Evolutionary conservation across 2,888 invertebrate genomes (phyloP).

Genomic region (Mythimna impura): DNA sequence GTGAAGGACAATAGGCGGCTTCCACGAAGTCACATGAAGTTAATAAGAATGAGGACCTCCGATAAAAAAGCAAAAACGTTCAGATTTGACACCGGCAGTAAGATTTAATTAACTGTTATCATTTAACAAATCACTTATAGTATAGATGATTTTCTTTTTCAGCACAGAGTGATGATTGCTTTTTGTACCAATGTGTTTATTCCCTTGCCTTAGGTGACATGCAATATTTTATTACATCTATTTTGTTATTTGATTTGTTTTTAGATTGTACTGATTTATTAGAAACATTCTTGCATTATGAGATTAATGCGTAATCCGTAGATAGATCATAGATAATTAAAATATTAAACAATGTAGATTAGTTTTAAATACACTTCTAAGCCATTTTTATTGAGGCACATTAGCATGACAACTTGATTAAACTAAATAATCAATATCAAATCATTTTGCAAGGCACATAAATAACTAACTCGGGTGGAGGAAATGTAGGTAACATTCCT

Average conservation of each 20-base stretch:
- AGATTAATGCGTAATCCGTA: slow-evolving; percentile 40
- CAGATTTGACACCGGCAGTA: slow-evolving; percentile 92
- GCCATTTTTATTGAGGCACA: slow-evolving; percentile 34
- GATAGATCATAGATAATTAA: slow-evolving; percentile 24
- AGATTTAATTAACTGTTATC: slow-evolving; percentile 76
- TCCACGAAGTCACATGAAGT: slow-evolving; percentile 91
- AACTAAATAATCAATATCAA: slow-evolving; percentile 25
- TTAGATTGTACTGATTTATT: slow-evolving; percentile 38
- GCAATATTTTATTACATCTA: slow-evolving; percentile 36
- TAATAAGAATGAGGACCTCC: slow-evolving; percentile 91
- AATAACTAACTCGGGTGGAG: slow-evolving; percentile 46
- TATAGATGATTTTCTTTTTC: slow-evolving; percentile 71
- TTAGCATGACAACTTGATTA: slow-evolving; percentile 33
- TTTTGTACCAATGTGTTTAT: slow-evolving; percentile 66
- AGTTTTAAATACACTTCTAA: slow-evolving; percentile 32
- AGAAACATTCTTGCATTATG: slow-evolving; percentile 32
- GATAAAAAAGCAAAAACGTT: slow-evolving; percentile 90
- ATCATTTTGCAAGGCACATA: slow-evolving; percentile 20
- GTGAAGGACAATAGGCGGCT: slow-evolving; percentile 85
- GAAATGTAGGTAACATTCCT: slow-evolving; percentile 48
- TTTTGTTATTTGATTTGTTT: slow-evolving; percentile 26
- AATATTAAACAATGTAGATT: slow-evolving; percentile 31
- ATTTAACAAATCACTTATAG: slow-evolving; percentile 62
- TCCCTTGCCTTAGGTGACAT: slow-evolving; percentile 66
- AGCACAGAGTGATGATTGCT: slow-evolving; percentile 81